phyloP scores from a whole-genome alignment of 2,888 invertebrate species.

The Xestoiulus laeticollis region DNA sequence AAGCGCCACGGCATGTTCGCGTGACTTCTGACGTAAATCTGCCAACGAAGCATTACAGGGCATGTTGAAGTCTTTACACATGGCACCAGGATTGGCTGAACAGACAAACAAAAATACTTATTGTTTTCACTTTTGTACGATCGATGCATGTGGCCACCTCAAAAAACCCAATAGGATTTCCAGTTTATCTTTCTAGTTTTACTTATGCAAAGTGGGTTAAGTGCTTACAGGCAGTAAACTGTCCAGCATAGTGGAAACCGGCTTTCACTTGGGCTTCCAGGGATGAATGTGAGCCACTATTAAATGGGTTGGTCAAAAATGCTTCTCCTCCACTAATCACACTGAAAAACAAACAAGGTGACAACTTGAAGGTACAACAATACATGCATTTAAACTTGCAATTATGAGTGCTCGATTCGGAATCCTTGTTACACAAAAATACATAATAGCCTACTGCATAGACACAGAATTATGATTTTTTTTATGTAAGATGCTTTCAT shows the following conservation, averaged over 20 bases:
- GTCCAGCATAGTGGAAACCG: constrained; percentile 55
- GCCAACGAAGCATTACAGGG: constrained; percentile 55
- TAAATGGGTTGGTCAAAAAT: constrained; percentile 53
- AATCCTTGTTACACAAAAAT: neutral
- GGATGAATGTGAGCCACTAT: constrained; percentile 50
- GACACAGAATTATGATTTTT: neutral
- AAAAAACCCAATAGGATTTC: neutral
- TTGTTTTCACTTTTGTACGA: constrained; percentile 39
- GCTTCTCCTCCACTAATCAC: constrained; percentile 54
- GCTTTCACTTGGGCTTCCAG: constrained; percentile 52
- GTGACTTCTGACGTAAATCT: constrained; percentile 55
- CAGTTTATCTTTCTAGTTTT: neutral
- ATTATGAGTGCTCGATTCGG: neutral
- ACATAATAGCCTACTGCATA: neutral
- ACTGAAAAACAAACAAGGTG: constrained; percentile 49
- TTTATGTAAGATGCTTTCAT: neutral
- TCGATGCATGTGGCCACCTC: neutral
- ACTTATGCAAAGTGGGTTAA: constrained; percentile 41
- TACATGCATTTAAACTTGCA: neutral
- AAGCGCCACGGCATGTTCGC: constrained; percentile 55
- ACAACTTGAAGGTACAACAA: neutral
- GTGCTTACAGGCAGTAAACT: constrained; percentile 53
- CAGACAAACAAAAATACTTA: constrained; percentile 35
- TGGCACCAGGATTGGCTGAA: constrained; percentile 51
- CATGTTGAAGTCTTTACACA: constrained; percentile 56